A percentile compares a stretch with the other conserved stretches of the same genome.
Conservation (phyloP, 2,888 invertebrate genomes). For the Drosophila cognata region DNA sequence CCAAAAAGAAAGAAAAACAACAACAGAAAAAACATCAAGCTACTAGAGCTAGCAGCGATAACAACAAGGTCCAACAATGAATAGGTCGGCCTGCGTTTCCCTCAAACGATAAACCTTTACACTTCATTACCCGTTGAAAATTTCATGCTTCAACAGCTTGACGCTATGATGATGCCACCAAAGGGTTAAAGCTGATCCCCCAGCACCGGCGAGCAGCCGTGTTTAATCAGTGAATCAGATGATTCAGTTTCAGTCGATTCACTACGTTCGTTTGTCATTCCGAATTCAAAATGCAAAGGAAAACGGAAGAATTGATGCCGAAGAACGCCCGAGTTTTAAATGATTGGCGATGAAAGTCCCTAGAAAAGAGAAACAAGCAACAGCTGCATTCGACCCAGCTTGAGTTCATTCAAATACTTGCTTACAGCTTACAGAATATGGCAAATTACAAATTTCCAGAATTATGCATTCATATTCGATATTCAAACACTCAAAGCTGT, state of each 20-base stretch:
- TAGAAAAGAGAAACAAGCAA: not conserved
- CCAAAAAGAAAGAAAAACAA: slow-evolving; percentile 2
- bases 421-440: no score
- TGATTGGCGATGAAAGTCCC: slow-evolving; percentile 16
- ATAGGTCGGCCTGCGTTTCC: slow-evolving; percentile 51
- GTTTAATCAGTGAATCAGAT: slow-evolving; percentile 77
- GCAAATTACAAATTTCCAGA: not conserved
- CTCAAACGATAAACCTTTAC: slow-evolving; percentile 78
- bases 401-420: not conserved
- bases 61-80: slow-evolving; percentile 35
- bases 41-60: slow-evolving; percentile 35
- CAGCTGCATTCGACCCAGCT: not conserved
- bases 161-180: slow-evolving; percentile 58
- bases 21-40: slow-evolving; percentile 10
- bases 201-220: slow-evolving; percentile 34
- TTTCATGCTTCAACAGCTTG: slow-evolving; percentile 78
- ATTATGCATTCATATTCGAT: not conserved
- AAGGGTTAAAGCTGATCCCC: slow-evolving; percentile 65
- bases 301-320: slow-evolving; percentile 6
- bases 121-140: slow-evolving; percentile 75
- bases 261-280: slow-evolving; percentile 62
- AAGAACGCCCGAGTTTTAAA: not conserved
- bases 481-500: not conserved
- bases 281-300: slow-evolving; percentile 59
- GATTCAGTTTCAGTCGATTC: slow-evolving; percentile 69